These are phyloP conservation scores for Tychaedon coryphoeus DNA, from an alignment of 2,113 vertebrate species.

Conservation along the genomic window DNA sequence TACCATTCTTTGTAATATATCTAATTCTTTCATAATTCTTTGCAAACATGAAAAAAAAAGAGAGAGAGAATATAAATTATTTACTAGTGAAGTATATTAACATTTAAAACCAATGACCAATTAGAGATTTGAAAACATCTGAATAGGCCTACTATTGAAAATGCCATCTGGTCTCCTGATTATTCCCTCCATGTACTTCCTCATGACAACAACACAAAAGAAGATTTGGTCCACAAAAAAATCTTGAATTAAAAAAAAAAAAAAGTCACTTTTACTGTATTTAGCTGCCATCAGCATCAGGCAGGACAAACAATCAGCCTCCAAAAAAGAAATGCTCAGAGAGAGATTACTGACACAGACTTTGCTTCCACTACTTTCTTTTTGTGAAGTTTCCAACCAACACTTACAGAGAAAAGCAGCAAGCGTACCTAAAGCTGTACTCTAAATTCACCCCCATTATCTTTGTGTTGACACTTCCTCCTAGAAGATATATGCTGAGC, in stretches of 20 bases:
- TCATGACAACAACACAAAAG: neutral
- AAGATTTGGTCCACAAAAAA: neutral
- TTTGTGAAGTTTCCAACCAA: constrained; percentile 2
- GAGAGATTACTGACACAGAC: constrained; percentile 22
- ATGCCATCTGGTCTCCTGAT: constrained; percentile 45
- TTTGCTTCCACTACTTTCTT: constrained; percentile 3
- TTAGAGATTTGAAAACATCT: constrained; percentile 44
- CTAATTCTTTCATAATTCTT: constrained; percentile 4
- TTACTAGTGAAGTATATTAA: constrained; percentile 38
- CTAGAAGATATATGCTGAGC: constrained; percentile 57
- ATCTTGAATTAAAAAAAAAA: neutral
- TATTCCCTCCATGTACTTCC: neutral
- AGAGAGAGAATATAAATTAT: neutral
- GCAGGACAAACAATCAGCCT: neutral
- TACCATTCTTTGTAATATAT: neutral
- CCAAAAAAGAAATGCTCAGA: constrained; percentile 4
- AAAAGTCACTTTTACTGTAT: neutral
- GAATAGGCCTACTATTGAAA: constrained; percentile 37
- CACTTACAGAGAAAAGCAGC: constrained; percentile 46
- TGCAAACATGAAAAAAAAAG: neutral
- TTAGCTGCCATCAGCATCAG: neutral
- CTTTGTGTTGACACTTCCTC: constrained; percentile 66
- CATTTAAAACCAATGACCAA: constrained; percentile 54
- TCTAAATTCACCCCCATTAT: constrained; percentile 67
- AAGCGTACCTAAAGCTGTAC: constrained; percentile 30